A percentile compares a stretch with the other conserved stretches of the same genome.
Evolutionary conservation across 1,140 invertebrate genomes (phyloP).

Genomic region (Muscidifurax raptorellus): DNA sequence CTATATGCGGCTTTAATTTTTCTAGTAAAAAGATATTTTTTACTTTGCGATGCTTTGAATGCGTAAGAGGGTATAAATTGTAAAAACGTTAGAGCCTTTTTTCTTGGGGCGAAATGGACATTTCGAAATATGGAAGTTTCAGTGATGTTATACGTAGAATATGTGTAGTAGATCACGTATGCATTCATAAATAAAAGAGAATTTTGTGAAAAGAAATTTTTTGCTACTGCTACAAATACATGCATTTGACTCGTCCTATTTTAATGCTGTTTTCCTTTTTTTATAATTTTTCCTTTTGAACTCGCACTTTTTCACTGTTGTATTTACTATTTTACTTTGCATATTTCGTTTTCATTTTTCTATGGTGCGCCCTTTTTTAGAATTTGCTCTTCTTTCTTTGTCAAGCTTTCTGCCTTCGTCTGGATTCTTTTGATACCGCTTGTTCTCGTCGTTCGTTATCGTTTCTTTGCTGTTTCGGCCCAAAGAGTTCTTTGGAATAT

Average conservation of each 20-base stretch:
- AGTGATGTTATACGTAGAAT: background rate
- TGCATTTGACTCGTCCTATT: background rate
- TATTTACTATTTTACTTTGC: background rate
- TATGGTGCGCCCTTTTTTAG: background rate
- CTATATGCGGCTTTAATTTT: background rate
- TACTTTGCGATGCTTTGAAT: background rate
- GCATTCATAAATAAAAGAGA: background rate
- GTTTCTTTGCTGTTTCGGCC: background rate
- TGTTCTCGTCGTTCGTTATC: constrained; percentile 17
- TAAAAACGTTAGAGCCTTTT: background rate
- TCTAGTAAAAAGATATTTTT: background rate
- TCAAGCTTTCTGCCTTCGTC: background rate
- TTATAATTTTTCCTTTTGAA: background rate
- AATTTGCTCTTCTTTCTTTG: constrained; percentile 4
- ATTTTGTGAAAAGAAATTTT: background rate
- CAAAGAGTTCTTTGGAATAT: background rate
- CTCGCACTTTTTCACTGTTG: background rate
- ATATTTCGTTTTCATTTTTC: background rate
- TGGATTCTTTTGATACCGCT: constrained; percentile 10
- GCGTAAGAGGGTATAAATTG: background rate
- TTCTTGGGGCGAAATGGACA: background rate
- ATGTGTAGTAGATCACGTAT: background rate
- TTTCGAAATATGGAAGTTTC: background rate
- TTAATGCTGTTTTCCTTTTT: too few species aligned
- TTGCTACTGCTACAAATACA: background rate